These are phyloP conservation scores for Anoura caudifer DNA, from an alignment of 2,113 vertebrate genomes.

Conservation along the genomic window DNA sequence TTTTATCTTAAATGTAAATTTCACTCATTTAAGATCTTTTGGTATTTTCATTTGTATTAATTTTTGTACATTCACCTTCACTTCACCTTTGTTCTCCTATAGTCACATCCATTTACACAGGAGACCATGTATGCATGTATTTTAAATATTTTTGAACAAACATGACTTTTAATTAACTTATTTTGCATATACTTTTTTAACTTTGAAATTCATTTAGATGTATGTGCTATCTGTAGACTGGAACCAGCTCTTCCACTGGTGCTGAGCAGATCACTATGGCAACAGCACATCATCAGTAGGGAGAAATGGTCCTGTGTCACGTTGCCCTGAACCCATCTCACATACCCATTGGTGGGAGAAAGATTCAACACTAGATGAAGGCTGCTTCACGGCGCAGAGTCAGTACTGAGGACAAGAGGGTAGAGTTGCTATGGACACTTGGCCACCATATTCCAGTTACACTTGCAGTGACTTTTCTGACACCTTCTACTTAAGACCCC, in stretches of 20 bases:
- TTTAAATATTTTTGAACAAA: neutral
- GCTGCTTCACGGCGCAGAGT: neutral
- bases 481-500: neutral
- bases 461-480: neutral
- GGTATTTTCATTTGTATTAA: neutral
- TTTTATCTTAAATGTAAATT: neutral
- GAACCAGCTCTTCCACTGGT: neutral
- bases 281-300: neutral
- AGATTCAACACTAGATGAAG: neutral
- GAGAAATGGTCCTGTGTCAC: neutral
- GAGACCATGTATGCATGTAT: neutral
- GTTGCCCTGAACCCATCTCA: neutral
- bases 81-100: neutral
- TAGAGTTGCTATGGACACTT: no score
- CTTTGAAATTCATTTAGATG: neutral
- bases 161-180: neutral
- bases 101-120: neutral
- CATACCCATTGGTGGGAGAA: neutral
- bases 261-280: neutral
- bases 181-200: neutral
- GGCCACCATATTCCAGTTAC: neutral
- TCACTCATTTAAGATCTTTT: neutral
- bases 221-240: neutral
- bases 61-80: neutral
- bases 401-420: neutral